Percentiles rank a stretch among this genome's conserved stretches.
Evolutionary conservation across 2,797 vertebrate genomes (phyloP).

Genomic region (Oophaga sylvatica): DNA sequence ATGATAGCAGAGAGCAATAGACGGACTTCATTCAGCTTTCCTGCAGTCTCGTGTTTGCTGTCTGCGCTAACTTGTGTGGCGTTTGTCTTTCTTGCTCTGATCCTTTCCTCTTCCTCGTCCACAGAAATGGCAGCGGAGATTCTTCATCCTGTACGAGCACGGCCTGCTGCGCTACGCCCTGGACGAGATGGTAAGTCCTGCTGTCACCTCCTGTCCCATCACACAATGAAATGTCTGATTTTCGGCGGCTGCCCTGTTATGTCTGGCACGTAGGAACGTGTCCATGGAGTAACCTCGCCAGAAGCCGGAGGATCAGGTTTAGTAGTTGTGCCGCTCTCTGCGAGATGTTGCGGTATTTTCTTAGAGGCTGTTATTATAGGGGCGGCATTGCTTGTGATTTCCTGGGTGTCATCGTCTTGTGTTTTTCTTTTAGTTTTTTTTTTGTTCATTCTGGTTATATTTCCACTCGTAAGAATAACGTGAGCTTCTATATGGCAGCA

Average conservation of each 20-base stretch:
- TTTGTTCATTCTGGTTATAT: neutral
- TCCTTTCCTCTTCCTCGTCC: conserved; percentile 6
- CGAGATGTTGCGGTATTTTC: neutral
- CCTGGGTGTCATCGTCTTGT: neutral
- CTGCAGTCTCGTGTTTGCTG: neutral
- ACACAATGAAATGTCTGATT: neutral
- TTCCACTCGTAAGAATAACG: neutral
- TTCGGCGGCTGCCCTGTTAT: neutral
- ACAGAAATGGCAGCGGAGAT: conserved; percentile 98
- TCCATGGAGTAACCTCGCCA: neutral
- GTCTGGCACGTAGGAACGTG: neutral
- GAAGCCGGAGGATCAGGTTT: conserved; percentile 29
- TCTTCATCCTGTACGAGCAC: conserved; percentile 97
- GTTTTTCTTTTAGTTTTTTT: neutral
- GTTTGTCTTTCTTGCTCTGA: conserved; percentile 6
- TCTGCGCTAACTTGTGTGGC: neutral
- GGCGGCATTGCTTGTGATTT: neutral
- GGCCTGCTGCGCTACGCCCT: conserved; percentile 93
- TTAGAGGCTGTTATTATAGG: neutral
- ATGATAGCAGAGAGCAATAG: too few species aligned
- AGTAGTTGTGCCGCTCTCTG: too few species aligned
- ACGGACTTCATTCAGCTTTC: neutral
- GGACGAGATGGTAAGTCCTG: conserved; percentile 91
- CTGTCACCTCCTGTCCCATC: neutral
- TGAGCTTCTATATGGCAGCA: too few species aligned